Evolutionary conservation across 2,113 vertebrate genomes (phyloP).

Genomic region (Plectropomus leopardus): DNA sequence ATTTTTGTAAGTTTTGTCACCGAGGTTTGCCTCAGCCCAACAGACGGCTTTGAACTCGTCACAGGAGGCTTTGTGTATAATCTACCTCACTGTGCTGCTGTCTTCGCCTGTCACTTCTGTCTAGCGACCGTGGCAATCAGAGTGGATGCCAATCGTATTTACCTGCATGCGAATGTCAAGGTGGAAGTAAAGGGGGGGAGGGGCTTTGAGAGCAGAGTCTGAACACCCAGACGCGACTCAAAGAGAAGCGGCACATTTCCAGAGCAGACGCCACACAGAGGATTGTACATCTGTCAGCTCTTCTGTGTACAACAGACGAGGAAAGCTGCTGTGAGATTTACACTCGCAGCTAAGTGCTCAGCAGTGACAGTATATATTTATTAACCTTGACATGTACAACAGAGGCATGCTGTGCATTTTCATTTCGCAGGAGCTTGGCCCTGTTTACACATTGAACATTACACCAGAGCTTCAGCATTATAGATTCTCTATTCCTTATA

Average conservation of each 20-base stretch:
- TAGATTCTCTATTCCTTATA: neutral
- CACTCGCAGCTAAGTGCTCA: conserved; percentile 23
- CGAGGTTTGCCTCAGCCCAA: conserved; percentile 37
- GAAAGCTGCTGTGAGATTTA: conserved; percentile 44
- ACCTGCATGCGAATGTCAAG: conserved; percentile 47
- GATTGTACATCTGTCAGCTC: conserved; percentile 54
- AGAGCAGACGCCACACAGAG: conserved; percentile 33
- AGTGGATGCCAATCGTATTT: conserved; percentile 30
- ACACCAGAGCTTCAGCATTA: neutral
- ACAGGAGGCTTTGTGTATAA: conserved; percentile 53
- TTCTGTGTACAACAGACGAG: conserved; percentile 36
- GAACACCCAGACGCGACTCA: neutral
- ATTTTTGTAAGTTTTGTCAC: conserved; percentile 56
- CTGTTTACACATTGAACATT: conserved; percentile 30
- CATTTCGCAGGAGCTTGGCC: neutral
- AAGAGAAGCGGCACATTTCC: neutral
- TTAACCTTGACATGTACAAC: conserved; percentile 50
- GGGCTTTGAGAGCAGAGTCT: conserved; percentile 7
- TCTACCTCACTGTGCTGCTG: conserved; percentile 43
- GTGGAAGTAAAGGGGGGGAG: neutral
- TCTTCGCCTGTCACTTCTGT: conserved; percentile 54
- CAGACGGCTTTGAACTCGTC: conserved; percentile 62
- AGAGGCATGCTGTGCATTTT: conserved; percentile 35
- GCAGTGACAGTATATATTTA: conserved; percentile 41
- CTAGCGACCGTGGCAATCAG: conserved; percentile 28